Evolutionary conservation across 2,888 invertebrate genomes (phyloP).

Genomic region (Habrosyne pyritoides): DNA sequence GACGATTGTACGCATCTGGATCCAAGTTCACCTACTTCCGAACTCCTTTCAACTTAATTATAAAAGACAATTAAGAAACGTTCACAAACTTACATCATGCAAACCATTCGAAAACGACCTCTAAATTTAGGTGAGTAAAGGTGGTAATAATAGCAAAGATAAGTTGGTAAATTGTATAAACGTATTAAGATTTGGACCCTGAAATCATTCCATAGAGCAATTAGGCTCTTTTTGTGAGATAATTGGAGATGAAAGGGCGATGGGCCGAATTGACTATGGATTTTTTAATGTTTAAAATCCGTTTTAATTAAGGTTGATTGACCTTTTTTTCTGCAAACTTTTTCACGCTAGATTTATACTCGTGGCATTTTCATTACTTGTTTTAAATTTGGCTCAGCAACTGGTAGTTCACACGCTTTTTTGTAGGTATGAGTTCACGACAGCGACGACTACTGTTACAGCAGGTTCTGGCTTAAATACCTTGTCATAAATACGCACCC

Average conservation of each 20-base stretch:
- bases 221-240: slow-evolving; percentile 19
- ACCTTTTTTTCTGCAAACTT: too few relatives aligned
- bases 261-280: background rate
- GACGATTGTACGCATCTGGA: slow-evolving; percentile 61
- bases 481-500: too few relatives aligned
- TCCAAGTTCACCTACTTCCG: slow-evolving; percentile 49
- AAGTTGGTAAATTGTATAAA: slow-evolving; percentile 21
- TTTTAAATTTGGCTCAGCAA: too few relatives aligned
- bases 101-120: slow-evolving; percentile 20
- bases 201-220: slow-evolving; percentile 51
- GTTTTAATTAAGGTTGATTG: background rate
- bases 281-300: background rate
- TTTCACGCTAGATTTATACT: too few relatives aligned
- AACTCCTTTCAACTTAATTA: slow-evolving; percentile 57
- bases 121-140: slow-evolving; percentile 21
- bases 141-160: slow-evolving; percentile 13
- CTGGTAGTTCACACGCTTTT: too few relatives aligned
- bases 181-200: background rate
- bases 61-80: slow-evolving; percentile 56
- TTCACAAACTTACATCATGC: slow-evolving; percentile 20
- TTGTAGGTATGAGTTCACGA: too few relatives aligned
- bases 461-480: too few relatives aligned
- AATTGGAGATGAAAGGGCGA: background rate
- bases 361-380: too few relatives aligned
- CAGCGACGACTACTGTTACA: too few relatives aligned